Conservation (phyloP, 2,113 vertebrate species). For the Salvelinus namaycush region DNA sequence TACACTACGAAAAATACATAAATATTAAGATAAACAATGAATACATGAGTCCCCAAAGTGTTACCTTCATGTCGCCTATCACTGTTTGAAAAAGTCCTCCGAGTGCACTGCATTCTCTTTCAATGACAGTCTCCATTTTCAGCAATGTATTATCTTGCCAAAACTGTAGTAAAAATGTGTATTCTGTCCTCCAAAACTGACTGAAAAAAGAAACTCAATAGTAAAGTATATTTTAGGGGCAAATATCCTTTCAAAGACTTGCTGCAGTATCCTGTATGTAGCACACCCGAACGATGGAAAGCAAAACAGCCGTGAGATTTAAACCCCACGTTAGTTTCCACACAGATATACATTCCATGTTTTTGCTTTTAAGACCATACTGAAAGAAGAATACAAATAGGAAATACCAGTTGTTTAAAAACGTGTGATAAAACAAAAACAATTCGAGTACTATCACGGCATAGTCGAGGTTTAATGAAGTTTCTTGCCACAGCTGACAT, state of each 20-base stretch:
- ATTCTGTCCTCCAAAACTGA: background rate
- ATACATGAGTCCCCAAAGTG: background rate
- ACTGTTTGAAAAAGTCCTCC: conserved; percentile 78
- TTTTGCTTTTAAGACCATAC: conserved; percentile 1
- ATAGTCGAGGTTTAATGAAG: background rate
- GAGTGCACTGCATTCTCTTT: conserved; percentile 78
- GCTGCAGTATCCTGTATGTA: conserved; percentile 5
- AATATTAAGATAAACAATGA: background rate
- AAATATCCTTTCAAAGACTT: conserved; percentile 10
- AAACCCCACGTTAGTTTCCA: conserved; percentile 27
- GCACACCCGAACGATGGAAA: conserved; percentile 31
- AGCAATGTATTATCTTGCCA: conserved; percentile 8
- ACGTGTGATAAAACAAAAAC: background rate
- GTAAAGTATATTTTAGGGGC: background rate
- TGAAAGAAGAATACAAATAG: background rate
- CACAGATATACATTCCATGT: conserved; percentile 33
- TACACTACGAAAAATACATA: background rate
- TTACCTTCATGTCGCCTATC: conserved; percentile 78
- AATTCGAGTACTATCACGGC: background rate
- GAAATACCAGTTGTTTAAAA: background rate
- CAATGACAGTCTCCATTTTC: conserved; percentile 75
- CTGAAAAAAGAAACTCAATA: no score
- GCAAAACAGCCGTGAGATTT: conserved; percentile 14
- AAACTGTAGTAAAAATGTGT: conserved; percentile 9
- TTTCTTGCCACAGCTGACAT: background rate